phyloP scores from a whole-genome alignment of 2,113 vertebrate species.

The Oxyruncus cristatus region DNA sequence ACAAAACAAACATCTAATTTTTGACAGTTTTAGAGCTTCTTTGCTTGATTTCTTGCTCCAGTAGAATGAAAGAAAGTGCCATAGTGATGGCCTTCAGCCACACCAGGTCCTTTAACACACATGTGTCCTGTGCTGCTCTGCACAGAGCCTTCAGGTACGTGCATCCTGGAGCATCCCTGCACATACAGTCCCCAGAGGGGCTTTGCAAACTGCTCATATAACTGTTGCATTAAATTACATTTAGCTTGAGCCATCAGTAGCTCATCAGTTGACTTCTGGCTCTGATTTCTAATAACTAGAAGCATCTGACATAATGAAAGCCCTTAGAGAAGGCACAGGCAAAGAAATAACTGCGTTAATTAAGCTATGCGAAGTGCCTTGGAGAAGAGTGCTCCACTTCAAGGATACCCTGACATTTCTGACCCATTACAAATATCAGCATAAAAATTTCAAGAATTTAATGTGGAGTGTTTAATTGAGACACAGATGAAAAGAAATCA shows the following conservation, averaged over 20 bases:
- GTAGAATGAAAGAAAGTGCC: not conserved
- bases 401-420: conserved; percentile 16
- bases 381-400: not conserved
- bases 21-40: not conserved
- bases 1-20: not conserved
- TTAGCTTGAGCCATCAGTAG: not conserved
- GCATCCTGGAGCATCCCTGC: not conserved
- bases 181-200: not conserved
- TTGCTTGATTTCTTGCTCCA: not conserved
- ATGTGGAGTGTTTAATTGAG: not conserved
- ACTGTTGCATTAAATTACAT: not conserved
- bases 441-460: not conserved
- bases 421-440: not conserved
- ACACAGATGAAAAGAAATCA: not conserved
- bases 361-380: not conserved
- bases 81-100: not conserved
- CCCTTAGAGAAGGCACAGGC: not conserved
- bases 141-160: not conserved
- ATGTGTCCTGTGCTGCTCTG: not conserved
- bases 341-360: conserved; percentile 13
- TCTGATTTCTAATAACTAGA: not conserved
- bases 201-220: not conserved
- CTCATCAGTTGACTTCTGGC: conserved; percentile 11
- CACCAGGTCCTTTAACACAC: not conserved
- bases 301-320: conserved; percentile 13